Base-by-base conservation (phyloP, 2,113 vertebrate genomes). In the Neomonachus schauinslandi region DNA sequence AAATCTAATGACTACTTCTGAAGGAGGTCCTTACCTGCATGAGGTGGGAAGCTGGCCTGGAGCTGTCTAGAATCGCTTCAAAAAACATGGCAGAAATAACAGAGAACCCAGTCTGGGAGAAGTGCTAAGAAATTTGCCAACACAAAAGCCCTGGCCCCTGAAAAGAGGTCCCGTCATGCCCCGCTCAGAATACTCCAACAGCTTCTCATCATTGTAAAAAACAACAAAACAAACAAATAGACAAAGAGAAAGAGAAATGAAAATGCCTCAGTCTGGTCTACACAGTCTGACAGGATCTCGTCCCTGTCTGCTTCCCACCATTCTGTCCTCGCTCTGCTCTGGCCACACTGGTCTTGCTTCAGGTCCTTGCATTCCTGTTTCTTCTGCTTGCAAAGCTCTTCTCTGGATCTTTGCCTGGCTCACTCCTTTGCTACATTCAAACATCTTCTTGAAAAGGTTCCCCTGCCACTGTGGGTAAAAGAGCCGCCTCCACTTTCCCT, bases 401-500 rank as follows among this genome's bases (percentile, higher is more conserved):
- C 24, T 65, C 28, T 22, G 59, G 21, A 55, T 39, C 42, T n/a
- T 42, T 80, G 26, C 6, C 1, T 18, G 49, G 67, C 14, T 61
- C 39, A 9, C 3, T 42, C 36, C 31, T 22, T 71, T 2, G 1
- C 33, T 63, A 53, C 16, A 14, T 28, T 31, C 9, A 82, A 8
- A 22, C 51, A 8, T 53, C 72, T 46, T 46, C 31, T 80, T 24
- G 31, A 77, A 69, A n/a, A 65, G n/a, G 33, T 6, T 42, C 71
- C 22, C 53, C 42, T 42, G 7, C 10, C 14, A 12, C 15, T 57
- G 9, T 71, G 28, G 55, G 11, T 57, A 33, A 55, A 28, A 77
- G 33, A n/a, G 22, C 4, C 7, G 1, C 9, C 6, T 9, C 7
- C 33, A 18, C 4, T 19, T 13, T 22, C 10, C 65, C 28, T 16